Conservation (phyloP, 2,113 vertebrate genomes). For the Anoura caudifer region DNA sequence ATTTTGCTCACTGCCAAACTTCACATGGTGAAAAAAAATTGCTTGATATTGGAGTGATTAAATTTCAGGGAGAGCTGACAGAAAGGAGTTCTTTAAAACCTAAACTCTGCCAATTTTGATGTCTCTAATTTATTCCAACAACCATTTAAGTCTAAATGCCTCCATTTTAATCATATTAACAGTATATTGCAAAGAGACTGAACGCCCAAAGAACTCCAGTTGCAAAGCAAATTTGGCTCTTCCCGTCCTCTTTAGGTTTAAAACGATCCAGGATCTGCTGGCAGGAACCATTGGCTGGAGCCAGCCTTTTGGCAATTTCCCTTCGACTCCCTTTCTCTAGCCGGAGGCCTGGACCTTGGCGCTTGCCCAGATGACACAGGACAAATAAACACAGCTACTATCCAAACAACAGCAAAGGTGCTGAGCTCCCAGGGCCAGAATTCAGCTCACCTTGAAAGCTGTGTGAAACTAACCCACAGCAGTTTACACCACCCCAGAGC, state of each 20-base stretch:
- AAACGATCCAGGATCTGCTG: neutral
- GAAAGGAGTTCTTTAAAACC: slow-evolving; percentile 62
- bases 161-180: slow-evolving; percentile 70
- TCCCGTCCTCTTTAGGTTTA: neutral
- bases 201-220: slow-evolving; percentile 44
- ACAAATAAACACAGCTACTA: neutral
- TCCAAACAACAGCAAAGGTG: neutral
- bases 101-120: slow-evolving; percentile 65
- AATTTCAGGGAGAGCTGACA: slow-evolving; percentile 59
- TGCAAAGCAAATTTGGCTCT: slow-evolving; percentile 53
- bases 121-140: slow-evolving; percentile 66
- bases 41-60: slow-evolving; percentile 68
- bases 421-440: neutral
- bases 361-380: neutral
- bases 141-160: slow-evolving; percentile 44
- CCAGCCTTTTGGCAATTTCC: neutral
- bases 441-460: neutral
- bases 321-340: neutral
- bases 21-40: slow-evolving; percentile 47
- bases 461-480: neutral
- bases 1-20: slow-evolving; percentile 63
- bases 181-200: slow-evolving; percentile 47
- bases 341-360: slow-evolving; percentile 9
- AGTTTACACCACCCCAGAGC: neutral
- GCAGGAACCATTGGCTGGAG: neutral